These are phyloP conservation scores for Xenentodon cancila DNA, from an alignment of 2,797 vertebrate species.

Conservation along the genomic window DNA sequence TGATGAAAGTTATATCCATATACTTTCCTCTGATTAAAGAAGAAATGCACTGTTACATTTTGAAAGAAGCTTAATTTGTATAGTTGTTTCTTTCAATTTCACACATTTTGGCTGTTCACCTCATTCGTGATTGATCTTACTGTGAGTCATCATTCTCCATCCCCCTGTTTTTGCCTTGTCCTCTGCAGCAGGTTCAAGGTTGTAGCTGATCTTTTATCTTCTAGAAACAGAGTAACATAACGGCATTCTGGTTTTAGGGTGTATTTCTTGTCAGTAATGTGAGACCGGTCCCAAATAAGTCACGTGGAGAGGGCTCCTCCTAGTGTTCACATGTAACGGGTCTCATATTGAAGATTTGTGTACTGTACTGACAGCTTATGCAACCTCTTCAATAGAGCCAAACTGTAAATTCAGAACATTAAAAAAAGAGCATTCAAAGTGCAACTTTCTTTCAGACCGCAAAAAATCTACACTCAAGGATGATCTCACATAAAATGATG, in stretches of 20 bases:
- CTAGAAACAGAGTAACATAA: not conserved
- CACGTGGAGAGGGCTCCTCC: conserved; percentile 57
- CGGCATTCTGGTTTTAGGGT: too few relatives aligned
- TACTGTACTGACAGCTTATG: conserved; percentile 12
- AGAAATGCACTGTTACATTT: not conserved
- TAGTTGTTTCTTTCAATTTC: not conserved
- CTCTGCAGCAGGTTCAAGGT: not conserved
- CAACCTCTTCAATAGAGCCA: not conserved
- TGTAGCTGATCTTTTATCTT: not conserved
- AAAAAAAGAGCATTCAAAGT: not conserved
- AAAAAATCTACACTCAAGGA: not conserved
- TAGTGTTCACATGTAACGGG: conserved; percentile 31
- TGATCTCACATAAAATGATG: conserved; percentile 1
- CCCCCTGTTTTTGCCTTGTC: not conserved
- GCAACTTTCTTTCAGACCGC: not conserved
- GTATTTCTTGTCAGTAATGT: not conserved
- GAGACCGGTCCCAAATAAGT: not conserved
- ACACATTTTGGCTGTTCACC: too few relatives aligned
- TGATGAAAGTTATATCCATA: conserved; percentile 46
- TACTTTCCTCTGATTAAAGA: conserved; percentile 3
- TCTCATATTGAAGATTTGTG: not conserved
- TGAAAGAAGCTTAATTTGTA: too few relatives aligned
- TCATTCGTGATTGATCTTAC: not conserved
- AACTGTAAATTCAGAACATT: not conserved
- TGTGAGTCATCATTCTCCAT: not conserved